A percentile compares a stretch with the other conserved stretches of the same genome.
These are phyloP conservation scores for Garrulus glandarius DNA, from an alignment of 2,797 vertebrate species.

Conservation along the genomic window DNA sequence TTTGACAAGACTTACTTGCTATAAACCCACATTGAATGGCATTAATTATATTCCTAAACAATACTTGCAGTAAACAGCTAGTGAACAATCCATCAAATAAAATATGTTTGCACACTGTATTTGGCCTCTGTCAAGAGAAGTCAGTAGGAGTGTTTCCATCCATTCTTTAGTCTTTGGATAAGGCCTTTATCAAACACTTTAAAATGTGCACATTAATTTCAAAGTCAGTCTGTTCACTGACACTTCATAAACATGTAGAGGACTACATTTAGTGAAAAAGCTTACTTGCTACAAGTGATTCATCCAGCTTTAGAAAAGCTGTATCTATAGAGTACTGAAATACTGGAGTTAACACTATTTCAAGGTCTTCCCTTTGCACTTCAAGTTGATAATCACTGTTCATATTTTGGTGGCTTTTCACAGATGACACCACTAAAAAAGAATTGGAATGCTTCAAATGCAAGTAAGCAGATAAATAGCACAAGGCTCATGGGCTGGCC, in stretches of 20 bases:
- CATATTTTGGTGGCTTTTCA: slow-evolving; percentile 9
- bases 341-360: neutral
- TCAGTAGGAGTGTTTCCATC: neutral
- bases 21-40: neutral
- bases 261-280: neutral
- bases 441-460: neutral
- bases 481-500: neutral
- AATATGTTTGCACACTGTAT: neutral
- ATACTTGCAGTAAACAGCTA: slow-evolving; percentile 14
- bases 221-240: neutral
- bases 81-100: slow-evolving; percentile 19
- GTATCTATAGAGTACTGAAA: neutral
- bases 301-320: neutral
- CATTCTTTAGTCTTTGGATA: neutral
- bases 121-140: neutral
- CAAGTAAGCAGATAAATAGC: neutral
- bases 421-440: neutral
- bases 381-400: slow-evolving; percentile 15
- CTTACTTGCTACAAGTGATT: neutral
- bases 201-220: slow-evolving; percentile 33
- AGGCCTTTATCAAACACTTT: neutral
- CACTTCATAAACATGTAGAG: neutral
- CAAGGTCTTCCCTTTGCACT: slow-evolving; percentile 9
- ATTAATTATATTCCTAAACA: slow-evolving; percentile 45
- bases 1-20: slow-evolving; percentile 10